Evolutionary conservation across 2,797 vertebrate species (phyloP).

Genomic region (Sebastes taczanowskii): DNA sequence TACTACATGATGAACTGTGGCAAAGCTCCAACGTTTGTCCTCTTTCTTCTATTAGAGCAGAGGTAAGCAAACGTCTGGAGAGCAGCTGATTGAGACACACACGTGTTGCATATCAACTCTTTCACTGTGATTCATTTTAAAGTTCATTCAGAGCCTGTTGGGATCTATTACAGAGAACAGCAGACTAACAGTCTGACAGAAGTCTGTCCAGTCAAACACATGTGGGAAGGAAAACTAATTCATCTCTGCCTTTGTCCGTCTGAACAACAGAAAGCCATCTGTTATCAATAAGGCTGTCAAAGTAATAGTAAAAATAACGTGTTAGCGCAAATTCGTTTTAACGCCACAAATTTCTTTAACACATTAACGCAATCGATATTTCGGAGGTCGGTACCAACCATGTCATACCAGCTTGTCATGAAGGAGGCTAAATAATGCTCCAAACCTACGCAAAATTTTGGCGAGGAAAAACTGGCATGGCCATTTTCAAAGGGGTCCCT

Average conservation of each 20-base stretch:
- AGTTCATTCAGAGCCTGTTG: not conserved
- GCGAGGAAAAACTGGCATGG: too few relatives aligned
- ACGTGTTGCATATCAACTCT: not conserved
- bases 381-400: too few relatives aligned
- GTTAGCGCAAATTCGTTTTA: too few relatives aligned
- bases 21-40: not conserved
- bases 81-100: not conserved
- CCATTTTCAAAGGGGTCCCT: too few relatives aligned
- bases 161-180: not conserved
- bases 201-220: conserved; percentile 25
- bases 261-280: not conserved
- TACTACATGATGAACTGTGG: not conserved
- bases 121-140: conserved; percentile 10
- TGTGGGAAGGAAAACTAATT: not conserved
- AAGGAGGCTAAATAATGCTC: too few relatives aligned
- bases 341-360: too few relatives aligned
- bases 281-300: not conserved
- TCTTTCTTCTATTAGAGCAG: not conserved
- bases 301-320: too few relatives aligned
- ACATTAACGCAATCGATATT: too few relatives aligned
- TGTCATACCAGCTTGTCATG: too few relatives aligned
- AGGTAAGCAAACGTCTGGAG: not conserved
- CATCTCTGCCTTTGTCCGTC: not conserved
- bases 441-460: too few relatives aligned
- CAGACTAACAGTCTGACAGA: conserved; percentile 9